Conservation (phyloP, 2,113 vertebrate species). For the Podiceps cristatus region DNA sequence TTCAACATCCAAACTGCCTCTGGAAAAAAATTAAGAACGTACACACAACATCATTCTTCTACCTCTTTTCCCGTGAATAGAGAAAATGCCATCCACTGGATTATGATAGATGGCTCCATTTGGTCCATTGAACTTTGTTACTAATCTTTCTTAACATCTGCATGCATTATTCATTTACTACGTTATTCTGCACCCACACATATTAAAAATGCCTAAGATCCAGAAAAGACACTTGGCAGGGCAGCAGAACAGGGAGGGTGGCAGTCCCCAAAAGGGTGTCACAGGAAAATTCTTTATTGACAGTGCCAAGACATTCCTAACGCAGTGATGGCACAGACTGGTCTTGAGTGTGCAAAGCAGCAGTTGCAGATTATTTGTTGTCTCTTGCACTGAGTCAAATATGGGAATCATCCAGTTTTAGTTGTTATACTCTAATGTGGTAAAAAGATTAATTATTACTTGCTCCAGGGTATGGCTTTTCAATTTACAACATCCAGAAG, state of each 20-base stretch:
- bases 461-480: background rate
- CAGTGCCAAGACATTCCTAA: background rate
- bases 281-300: background rate
- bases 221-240: background rate
- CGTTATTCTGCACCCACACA: background rate
- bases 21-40: background rate
- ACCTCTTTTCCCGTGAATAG: fast-evolving
- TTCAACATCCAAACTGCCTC: background rate
- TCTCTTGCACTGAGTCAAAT: background rate
- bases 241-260: background rate
- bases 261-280: background rate
- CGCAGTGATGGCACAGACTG: background rate
- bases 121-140: background rate
- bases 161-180: background rate
- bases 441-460: background rate
- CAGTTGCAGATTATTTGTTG: background rate
- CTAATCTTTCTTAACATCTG: background rate
- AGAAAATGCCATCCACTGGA: background rate
- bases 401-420: background rate
- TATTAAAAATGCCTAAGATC: background rate
- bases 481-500: background rate
- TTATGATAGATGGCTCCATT: background rate
- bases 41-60: background rate
- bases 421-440: background rate
- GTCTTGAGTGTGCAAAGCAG: background rate